Base-by-base conservation (phyloP, 2,113 vertebrate species). In the Lampris incognitus region DNA sequence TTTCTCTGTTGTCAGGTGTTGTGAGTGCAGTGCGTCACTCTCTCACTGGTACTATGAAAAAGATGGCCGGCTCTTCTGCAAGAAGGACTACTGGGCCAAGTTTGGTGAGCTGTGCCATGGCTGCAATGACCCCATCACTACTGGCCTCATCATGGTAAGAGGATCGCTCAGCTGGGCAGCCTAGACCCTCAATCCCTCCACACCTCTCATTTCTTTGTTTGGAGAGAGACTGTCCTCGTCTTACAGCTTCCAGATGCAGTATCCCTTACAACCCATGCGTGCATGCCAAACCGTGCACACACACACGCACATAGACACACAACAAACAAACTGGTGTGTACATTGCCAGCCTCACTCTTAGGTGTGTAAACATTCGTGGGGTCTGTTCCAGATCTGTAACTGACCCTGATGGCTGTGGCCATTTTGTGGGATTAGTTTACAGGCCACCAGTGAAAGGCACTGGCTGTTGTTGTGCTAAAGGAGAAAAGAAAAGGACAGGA, bases 41-140 rank as follows among this genome's bases (percentile, higher is more conserved):
- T 98, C 97, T 2, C 97, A 97, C 92, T 98, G 98, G 94, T 99
- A 99, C 93, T 99, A 99, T 1, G 98, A 99, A 90, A 99, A 98
- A 93, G 98, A 99, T 90, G 97, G 97, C 3, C 95, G 82, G 52
- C 97, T 99, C 56, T 99, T 96, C 95, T 99, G 98, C 90, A 97
- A 98, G 94, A 97, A 96, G 85, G 97, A 99, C 90, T 99, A 98
- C 93, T 99, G 98, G 97, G 90, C 94, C 24, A 96, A 92, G 79
- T 99, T 96, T 0, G 97, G 98, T 40, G 97, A 98, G 89, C 94
- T 97, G 46, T 99, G 98, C 91, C 97, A 99, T 0, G 98, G 97
- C 82, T 99, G 98, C 90, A 96, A 95, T 0, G 97, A 99, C 91
- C 96, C 96, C 7, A 99, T 99, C 94, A 96, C 94, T 92, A 99